Conservation (phyloP, 2,113 vertebrate genomes). For the Erythrocercus mccallii region DNA sequence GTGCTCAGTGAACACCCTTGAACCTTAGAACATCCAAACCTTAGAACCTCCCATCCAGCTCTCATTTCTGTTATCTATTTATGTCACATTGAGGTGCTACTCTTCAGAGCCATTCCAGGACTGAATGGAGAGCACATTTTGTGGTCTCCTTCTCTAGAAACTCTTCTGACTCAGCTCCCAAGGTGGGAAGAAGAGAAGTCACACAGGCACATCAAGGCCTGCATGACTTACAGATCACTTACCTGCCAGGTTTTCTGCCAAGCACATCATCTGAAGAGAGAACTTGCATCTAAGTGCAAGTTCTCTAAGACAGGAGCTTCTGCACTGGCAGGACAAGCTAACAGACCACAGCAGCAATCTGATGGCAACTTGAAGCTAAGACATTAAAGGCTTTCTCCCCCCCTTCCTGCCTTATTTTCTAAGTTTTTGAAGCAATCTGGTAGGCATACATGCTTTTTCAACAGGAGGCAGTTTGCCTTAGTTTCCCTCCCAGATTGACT, state of each 20-base stretch:
- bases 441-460: neutral
- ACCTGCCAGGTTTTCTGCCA: neutral
- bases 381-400: neutral
- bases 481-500: neutral
- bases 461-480: neutral
- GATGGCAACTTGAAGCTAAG: neutral
- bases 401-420: neutral
- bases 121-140: neutral
- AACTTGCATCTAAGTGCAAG: neutral
- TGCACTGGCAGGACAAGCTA: neutral
- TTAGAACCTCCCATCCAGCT: neutral
- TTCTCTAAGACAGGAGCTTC: neutral
- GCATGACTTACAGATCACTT: neutral
- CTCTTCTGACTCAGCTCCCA: neutral
- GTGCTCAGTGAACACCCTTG: neutral
- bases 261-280: neutral
- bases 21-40: neutral
- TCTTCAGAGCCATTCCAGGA: neutral
- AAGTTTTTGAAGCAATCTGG: neutral
- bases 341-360: neutral
- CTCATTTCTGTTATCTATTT: neutral
- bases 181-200: neutral
- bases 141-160: neutral
- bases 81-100: neutral
- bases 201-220: neutral